Evolutionary conservation across 1,140 invertebrate species (phyloP), one percentile per base, ranked within the genome.

Genomic region (Drosophila arawakana): DNA sequence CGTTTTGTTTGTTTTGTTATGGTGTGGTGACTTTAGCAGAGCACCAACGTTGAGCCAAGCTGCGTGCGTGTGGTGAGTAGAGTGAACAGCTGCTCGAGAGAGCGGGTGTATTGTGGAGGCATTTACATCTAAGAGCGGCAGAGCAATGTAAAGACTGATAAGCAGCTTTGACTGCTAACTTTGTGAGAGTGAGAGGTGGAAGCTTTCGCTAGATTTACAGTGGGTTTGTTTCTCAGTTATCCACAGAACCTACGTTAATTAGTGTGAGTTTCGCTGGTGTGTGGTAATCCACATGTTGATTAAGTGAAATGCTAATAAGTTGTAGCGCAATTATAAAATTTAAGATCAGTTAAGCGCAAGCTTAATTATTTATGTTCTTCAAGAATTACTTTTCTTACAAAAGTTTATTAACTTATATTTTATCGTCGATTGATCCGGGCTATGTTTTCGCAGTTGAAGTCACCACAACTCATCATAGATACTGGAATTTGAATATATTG

Each of bases 361-460:
- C 15, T 15, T 15, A 15, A 15, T 15, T 15, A 15, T 15, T 15
- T 15, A 15, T 15, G 15, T 15, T 73, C 46, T 15, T 21, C 18
- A 21, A 21, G 18, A 21, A 21, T 21, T 21, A 21, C 18, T 21
- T 2, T 21, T 15, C 3, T 59, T 18, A n/a, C 9, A 9, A 5
- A 15, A 41, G 15, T 15, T 9, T 13, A 5, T 2, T 13, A 13
- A 30, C n/a, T 34, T 37, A 7, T 30, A 11, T 47, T 44, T 70
- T 8, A 69, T 35, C 11, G 6, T 0, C 49, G 15, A 1, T 41
- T 11, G 4, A 7, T n/a, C 1, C 39, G 63, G 15, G 21, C 35
- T 15, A 86, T 57, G 59, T 81, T 73, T 0, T 4, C 25, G 25
- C 83, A 86, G 41, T n/a, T 65, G 6, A 88, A 4, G 5, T n/a